Evolutionary conservation across 2,888 invertebrate genomes (phyloP), one percentile per base, ranked within the genome.

Genomic region (Drosophila setosimentum): DNA sequence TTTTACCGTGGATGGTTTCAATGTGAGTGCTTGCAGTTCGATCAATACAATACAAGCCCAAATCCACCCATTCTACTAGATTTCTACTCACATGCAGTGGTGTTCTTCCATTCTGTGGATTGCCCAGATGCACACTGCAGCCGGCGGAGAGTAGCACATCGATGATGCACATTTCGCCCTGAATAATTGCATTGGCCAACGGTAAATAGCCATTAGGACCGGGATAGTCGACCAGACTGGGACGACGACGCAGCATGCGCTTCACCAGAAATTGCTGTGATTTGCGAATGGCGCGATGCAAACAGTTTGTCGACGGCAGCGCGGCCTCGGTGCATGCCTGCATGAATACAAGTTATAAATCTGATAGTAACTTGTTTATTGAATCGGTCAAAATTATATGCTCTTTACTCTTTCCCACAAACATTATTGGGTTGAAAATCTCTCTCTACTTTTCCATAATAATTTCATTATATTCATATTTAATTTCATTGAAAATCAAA

Each of bases 221-320:
- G 2, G 93, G 92, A 68, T 91, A 90, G 68, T 92, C 91, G 55
- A 93, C 85, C 49, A 93, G 78, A 61, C 83, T 90, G 18, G 92
- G 91, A 1, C 92, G 90, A 11, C 90, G 88, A 21, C 87, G 91
- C 35, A 93, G 65, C 73, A 93, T 91, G 42, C 92, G 89, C 58
- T 93, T 93, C 18, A 92, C 91, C 73, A 93, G 76, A 80, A 92
- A 92, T 35, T 92, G 92, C 67, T 93, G 92, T 8, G 91, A 91
- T 68, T 93, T 93, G 62, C 83, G 91, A 50, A 93, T 92, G 70
- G 93, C 92, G 8, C 92, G 91, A 73, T 91, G 87, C 61, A 93
- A 76, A 61, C 90, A 87, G 45, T 90, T 85, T 2, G 92, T 89
- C 24, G 93, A 90, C 1, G 93, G 93, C 60, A 82, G 77, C 1